Conservation (phyloP, 2,888 invertebrate species). For the Dexiosoma caninum region DNA sequence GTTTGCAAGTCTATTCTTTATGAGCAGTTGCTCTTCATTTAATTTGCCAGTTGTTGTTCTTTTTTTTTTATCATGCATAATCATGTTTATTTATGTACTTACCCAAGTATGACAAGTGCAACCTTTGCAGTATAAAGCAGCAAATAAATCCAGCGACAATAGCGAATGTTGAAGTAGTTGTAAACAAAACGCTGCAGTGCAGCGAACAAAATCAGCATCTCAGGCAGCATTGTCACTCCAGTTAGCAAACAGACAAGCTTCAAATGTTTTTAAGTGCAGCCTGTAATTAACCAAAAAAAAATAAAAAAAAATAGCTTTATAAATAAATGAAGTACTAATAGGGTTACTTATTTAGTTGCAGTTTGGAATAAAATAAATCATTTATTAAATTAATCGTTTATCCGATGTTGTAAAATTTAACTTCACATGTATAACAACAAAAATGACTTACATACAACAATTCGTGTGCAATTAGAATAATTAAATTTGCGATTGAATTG, state of each 20-base stretch:
- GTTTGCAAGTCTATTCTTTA: not conserved
- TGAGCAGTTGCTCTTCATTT: slow-evolving; percentile 21
- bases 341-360: no score
- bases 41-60: slow-evolving; percentile 23
- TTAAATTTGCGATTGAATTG: no score
- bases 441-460: no score
- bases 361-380: no score
- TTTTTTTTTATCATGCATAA: slow-evolving; percentile 53
- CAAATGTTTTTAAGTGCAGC: slow-evolving; percentile 21
- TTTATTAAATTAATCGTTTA: no score
- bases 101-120: slow-evolving; percentile 53
- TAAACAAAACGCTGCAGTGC: not conserved
- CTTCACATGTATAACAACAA: no score
- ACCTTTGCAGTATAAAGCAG: slow-evolving; percentile 38
- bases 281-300: slow-evolving; percentile 1
- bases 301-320: slow-evolving; percentile 4
- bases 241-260: slow-evolving; percentile 17
- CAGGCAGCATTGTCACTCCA: not conserved
- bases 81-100: slow-evolving; percentile 57
- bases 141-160: not conserved
- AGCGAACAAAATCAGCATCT: not conserved
- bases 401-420: no score
- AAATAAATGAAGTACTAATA: no score
- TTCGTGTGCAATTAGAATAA: no score
- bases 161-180: not conserved